Conservation (phyloP, 2,888 invertebrate genomes). For the Platyscelio sp. region DNA sequence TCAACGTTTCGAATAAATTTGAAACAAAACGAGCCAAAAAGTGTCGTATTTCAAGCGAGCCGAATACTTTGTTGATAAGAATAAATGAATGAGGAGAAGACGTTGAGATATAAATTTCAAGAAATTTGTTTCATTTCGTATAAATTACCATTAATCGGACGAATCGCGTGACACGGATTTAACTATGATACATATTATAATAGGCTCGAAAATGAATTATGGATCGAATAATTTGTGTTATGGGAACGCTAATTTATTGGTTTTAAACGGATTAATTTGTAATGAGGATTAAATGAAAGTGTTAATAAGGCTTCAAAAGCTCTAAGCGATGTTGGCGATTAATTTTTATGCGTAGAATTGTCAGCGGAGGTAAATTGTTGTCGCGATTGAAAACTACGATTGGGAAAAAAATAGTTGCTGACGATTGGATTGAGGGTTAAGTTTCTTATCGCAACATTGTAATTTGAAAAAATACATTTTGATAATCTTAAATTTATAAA, state of each 20-base stretch:
- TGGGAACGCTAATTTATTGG: slow-evolving; percentile 1
- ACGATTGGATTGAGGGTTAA: background rate
- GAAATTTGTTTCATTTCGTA: slow-evolving; percentile 41
- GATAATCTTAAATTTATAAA: too few relatives aligned
- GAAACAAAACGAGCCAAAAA: slow-evolving; percentile 55
- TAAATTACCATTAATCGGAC: slow-evolving; percentile 59
- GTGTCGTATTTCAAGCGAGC: slow-evolving; percentile 55
- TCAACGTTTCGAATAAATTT: slow-evolving; percentile 43
- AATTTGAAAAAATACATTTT: too few relatives aligned
- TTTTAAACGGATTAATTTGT: slow-evolving; percentile 39
- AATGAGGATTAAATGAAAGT: slow-evolving; percentile 24
- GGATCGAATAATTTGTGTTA: slow-evolving; percentile 13
- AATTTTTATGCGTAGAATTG: too few relatives aligned
- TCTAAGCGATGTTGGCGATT: background rate
- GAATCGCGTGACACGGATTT: slow-evolving; percentile 26
- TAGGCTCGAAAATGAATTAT: slow-evolving; percentile 36
- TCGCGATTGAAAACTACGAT: too few relatives aligned
- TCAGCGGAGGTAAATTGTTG: too few relatives aligned
- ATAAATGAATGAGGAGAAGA: slow-evolving; percentile 36
- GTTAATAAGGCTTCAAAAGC: slow-evolving; percentile 1
- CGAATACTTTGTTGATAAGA: slow-evolving; percentile 53
- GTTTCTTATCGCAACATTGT: too few relatives aligned
- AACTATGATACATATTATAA: slow-evolving; percentile 57
- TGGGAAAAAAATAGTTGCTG: too few relatives aligned
- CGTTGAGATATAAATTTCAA: slow-evolving; percentile 40